Conservation (phyloP, 1,140 invertebrate genomes). For the Berghia stephanieae region DNA sequence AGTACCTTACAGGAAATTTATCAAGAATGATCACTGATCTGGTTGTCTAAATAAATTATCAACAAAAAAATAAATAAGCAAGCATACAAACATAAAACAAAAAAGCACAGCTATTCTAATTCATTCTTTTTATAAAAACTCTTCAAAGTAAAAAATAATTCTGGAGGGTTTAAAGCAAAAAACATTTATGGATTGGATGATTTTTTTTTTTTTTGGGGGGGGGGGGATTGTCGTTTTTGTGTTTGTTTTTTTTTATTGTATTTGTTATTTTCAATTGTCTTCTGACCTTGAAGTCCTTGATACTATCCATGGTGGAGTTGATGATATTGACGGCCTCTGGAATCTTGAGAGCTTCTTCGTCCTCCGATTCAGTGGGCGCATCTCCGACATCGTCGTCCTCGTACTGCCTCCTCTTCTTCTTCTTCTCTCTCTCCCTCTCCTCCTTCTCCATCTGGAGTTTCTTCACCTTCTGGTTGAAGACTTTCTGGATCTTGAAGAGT, state of each 20-base stretch:
- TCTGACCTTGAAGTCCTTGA: conserved; percentile 80
- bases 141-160: background rate
- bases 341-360: conserved; percentile 53
- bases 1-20: too few species aligned
- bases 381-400: conserved; percentile 51
- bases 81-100: too few species aligned
- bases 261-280: too few species aligned
- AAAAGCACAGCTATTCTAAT: background rate
- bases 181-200: background rate
- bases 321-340: conserved; percentile 61
- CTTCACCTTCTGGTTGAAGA: conserved; percentile 77
- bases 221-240: background rate
- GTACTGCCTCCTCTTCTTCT: conserved; percentile 56
- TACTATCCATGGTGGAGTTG: conserved; percentile 71
- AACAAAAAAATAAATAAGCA: too few species aligned
- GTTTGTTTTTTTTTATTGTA: too few species aligned
- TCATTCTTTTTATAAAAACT: background rate
- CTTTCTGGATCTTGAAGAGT: conserved; percentile 84
- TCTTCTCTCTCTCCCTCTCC: conserved; percentile 57
- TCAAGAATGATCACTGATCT: too few species aligned
- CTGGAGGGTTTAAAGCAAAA: background rate
- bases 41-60: too few species aligned
- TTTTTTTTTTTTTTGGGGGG: background rate
- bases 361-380: conserved; percentile 52
- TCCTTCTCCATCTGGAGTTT: conserved; percentile 60